Percentiles rank a stretch among this genome's conserved stretches.
Evolutionary conservation across 2,113 vertebrate genomes (phyloP).

Genomic region (Xenotilapia leptura): DNA sequence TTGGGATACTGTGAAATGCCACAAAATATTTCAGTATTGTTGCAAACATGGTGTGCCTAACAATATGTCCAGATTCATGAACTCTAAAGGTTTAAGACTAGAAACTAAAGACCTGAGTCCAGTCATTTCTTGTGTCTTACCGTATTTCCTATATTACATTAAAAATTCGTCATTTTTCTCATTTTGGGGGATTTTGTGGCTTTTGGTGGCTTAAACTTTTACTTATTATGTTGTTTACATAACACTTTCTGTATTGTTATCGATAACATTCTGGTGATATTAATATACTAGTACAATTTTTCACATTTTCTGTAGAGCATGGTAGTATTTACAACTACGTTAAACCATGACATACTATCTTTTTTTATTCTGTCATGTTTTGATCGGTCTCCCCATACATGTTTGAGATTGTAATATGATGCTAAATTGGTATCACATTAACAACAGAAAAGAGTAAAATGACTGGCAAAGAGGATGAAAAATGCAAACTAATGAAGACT

Average conservation of each 20-base stretch:
- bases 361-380: background rate
- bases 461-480: background rate
- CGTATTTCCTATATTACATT: accelerated
- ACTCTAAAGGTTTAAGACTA: background rate
- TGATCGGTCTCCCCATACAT: background rate
- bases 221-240: background rate
- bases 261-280: background rate
- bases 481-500: background rate
- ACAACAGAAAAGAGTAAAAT: background rate
- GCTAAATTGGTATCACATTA: background rate
- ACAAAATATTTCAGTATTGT: background rate
- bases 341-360: background rate
- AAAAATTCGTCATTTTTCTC: background rate
- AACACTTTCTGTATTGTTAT: background rate
- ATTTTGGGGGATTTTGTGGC: background rate
- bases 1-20: background rate
- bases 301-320: background rate
- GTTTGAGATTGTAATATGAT: background rate
- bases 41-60: background rate
- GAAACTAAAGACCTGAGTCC: background rate
- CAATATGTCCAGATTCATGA: background rate
- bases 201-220: background rate
- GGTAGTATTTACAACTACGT: background rate
- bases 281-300: background rate
- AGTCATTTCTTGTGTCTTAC: background rate